Base-by-base conservation (phyloP, 1,140 invertebrate species). In the Neotoxoptera formosana region DNA sequence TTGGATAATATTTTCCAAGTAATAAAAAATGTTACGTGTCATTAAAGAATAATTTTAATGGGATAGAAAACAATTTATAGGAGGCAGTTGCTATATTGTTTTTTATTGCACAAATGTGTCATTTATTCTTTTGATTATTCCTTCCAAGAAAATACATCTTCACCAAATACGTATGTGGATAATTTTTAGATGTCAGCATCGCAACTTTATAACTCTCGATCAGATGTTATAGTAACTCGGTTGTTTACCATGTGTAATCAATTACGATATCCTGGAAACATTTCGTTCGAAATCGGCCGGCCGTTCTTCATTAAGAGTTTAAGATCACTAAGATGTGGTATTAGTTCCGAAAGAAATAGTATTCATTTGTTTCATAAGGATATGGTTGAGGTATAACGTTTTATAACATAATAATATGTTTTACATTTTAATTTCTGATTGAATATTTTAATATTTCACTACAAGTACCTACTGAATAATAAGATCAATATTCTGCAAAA, bases 1-100 rank as follows among this genome's bases (percentile, higher is more conserved):
- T 51, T 20, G 7, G 20, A 93, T 56, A 86, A 86, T 93, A 84
- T 86, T 84, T 93, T 93, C 36, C 34, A 86, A 36, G 91, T 93
- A 93, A 93, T 86, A 84, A 84, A 86, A 93, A 45, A 51, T 41
- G 47, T 92, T 83, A 92, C n/a, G n/a, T 7, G 30, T 81, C 91
- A 83, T 92, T 92, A 92, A 92, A 9, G 9, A 56, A 56, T 36
- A 14, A 89, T 53, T 8, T 56, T 53, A 56, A 89, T 36, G 8
- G n/a, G 9, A 9, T 41, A 89, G 9, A 56, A 36, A 89, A 56
- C 3, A 56, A 53, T 47, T 21, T 34, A 41, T 41, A 21, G 14
- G 1, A 47, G 20, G n/a, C 23, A 56, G 36, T 14, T 53, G 23
- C 30, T 56, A 1, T 56, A 34, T 89, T 56, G 1, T 90, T 60